Evolutionary conservation across 2,113 vertebrate genomes (phyloP), one percentile per base, ranked within the genome.

Genomic region (Marmota flaviventris): DNA sequence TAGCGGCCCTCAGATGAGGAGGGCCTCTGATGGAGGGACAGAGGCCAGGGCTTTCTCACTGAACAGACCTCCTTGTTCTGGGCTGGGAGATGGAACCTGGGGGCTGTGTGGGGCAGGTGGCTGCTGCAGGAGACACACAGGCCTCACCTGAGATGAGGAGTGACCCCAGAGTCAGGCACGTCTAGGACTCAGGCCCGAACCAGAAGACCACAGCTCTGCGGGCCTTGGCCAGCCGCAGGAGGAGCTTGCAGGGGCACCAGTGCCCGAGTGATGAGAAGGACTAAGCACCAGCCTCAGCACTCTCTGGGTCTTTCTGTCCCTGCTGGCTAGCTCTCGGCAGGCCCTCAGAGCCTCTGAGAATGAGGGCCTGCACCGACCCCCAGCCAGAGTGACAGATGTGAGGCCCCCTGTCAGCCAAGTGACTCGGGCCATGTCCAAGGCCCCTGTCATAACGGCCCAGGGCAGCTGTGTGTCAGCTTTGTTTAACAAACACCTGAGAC

Each of bases 11-110:
- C 75, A 95, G 90, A 97, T 14, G 5, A 32, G 89, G 61, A 82
- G 96, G 94, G 93, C 45, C 45, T 98, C 96, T 87, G 95, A 91
- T 63, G 63, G 65, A 97, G 34, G 88, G 65, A 78, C 53, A 34
- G 45, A 95, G 96, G 53, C 81, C 92, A 94, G 88, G 86, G 16
- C 0, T 92, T 89, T 56, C 34, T 82, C n/a, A 39, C 75, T 85
- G 96, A 69, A 97, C 45, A 95, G 73, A 90, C 53, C 20, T 97
- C 48, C 92, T 85, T 89, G 37, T 91, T 77, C 94, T 95, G 25
- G 90, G 32, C n/a, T 53, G 4, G 51, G 37, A 95, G 72, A 94
- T 1, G 45, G 42, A 42, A 67, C 72, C 32, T 56, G 85, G 73
- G 37, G 8, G 34, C 63, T 73, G 25, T 0, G 1, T 0, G 65